Base-by-base conservation (phyloP, 2,888 invertebrate genomes). In the Apeira syringaria region DNA sequence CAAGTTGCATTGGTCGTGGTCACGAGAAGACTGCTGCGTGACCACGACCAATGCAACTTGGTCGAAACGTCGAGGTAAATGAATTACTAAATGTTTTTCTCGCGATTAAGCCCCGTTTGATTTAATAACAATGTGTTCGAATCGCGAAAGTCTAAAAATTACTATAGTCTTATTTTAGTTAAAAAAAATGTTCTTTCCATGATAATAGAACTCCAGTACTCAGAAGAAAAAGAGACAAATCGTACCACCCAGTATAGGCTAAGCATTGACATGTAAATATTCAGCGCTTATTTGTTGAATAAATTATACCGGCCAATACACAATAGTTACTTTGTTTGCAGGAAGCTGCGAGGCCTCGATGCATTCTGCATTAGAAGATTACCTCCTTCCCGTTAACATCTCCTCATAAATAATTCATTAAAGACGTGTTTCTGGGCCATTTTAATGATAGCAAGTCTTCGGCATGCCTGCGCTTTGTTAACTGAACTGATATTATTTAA, bases 401-500 rank as follows among this genome's bases (percentile, higher is more conserved):
- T 61, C 52, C 53, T 71, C 47, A 72, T 72, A 72, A 64, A 72
- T 72, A 69, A 72, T 72, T 64, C 68, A 72, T 66, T 63, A 61
- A 64, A 62, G 75, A 71, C 69, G 55, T 57, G 54, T 50, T 53
- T 44, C 48, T 35, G 30, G 50, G 55, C 57, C 54, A 53, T 58
- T 60, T 66, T 75, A 77, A 78, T 76, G 78, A 79, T 77, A 77
- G 77, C 73, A 60, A 69, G 53, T 42, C 55, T 54, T 50, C 49
- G 59, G 53, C 51, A 55, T 53, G 49, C 54, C 53, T 44, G 39
- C 50, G 60, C 58, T 64, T 65, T 66, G 68, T 73, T 73, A 68
- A 64, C 68, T 64, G 68, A 74, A 64, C 68, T 64, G 68, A 74
- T 75, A 74, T 69, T 74, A 74, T 76, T 74, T 53, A 59, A 62